Evolutionary conservation across 2,888 invertebrate genomes (phyloP), one percentile per base, ranked within the genome.

Genomic region (Pycnomerus fuliginosus): DNA sequence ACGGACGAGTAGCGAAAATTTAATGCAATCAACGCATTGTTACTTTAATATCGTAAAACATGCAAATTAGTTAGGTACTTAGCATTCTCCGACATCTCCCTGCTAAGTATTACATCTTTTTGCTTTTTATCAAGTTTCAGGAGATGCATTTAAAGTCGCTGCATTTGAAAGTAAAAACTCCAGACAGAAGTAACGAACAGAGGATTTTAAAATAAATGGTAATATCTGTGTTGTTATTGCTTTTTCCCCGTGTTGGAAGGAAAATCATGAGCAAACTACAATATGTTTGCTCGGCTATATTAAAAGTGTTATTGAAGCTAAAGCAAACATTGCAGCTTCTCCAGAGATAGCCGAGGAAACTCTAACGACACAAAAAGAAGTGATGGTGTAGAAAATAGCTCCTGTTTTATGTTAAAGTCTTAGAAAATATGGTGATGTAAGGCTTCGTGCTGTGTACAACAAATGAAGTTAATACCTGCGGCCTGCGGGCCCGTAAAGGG

Each of bases 1-100:
- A 16, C 16, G 16, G 16, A 16, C 24, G 8, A 29, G n/a, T 39
- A 13, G 8, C 32, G 31, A 31, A 39, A 39, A 16, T 39, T 39
- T 39, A 31, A 39, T 39, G 39, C 31, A 39, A 39, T 39, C 24
- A 39, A 31, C 39, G 23, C 30, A 39, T 39, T 39, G 39, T 39
- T 39, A 39, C 31, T 22, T 39, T 39, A 30, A 31, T 39, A 30
- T 37, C 29, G 30, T 31, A 31, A 31, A 39, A 39, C 32, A 39
- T 39, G 39, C 25, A 23, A 39, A 39, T 39, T 13, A 24, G n/a
- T n/a, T n/a, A n/a, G n/a, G 30, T 16, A 39, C 39, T 39, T 32
- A 16, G 31, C 32, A 39, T 39, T 39, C 39, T 16, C 14, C 16
- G 32, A 39, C 24, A 31, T 31, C 32, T 31, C 31, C 25, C 4